phyloP scores from a whole-genome alignment of 2,797 vertebrate genomes.

The Avahi laniger region DNA sequence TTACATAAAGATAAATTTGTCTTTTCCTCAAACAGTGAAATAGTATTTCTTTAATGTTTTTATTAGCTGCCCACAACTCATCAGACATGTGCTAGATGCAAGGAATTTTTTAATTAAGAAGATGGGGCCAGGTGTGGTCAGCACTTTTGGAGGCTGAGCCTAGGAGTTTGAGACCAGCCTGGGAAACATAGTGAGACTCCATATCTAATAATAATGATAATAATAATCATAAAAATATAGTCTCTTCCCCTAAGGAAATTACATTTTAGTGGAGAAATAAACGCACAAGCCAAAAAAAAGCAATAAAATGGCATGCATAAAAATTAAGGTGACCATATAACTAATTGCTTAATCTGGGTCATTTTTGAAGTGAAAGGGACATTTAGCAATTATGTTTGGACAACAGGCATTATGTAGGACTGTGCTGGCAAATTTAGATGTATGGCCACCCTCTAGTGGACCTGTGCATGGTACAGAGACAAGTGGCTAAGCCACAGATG shows the following conservation, averaged over 20 bases:
- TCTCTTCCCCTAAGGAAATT: constrained; percentile 2
- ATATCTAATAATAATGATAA: background rate
- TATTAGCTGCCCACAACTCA: background rate
- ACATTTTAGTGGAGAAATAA: background rate
- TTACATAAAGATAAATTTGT: background rate
- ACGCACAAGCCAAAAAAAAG: background rate
- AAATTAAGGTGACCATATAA: background rate
- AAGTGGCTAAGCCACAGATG: background rate
- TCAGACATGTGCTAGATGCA: background rate
- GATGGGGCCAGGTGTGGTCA: too few species aligned
- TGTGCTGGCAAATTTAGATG: background rate
- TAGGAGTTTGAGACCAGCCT: too few species aligned
- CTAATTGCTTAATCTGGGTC: background rate
- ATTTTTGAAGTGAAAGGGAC: background rate
- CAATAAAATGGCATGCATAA: background rate
- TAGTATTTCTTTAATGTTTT: background rate
- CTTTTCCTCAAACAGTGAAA: background rate
- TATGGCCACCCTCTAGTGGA: background rate
- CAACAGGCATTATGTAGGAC: background rate
- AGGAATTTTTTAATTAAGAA: background rate
- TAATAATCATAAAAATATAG: background rate
- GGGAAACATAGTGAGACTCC: too few species aligned
- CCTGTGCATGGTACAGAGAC: background rate
- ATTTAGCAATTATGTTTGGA: background rate
- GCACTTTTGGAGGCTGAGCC: too few species aligned